Conservation (phyloP, 1,140 invertebrate species). For the Bombus breviceps region DNA sequence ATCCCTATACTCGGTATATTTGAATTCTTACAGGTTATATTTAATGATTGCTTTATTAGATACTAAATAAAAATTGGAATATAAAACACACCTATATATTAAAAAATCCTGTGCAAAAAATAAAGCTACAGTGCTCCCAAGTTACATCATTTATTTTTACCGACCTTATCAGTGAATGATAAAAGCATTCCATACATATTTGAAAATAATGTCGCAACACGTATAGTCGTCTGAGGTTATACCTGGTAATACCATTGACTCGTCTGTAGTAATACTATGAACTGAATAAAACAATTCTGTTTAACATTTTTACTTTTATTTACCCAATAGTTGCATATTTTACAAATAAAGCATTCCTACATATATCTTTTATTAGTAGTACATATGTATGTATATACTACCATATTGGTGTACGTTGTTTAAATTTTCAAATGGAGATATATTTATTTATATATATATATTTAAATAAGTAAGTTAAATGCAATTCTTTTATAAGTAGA, state of each 20-base stretch:
- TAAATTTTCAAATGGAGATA: slow-evolving; percentile 51
- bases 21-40: slow-evolving; percentile 34
- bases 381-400: slow-evolving; percentile 30
- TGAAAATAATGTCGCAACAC: not conserved
- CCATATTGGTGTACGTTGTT: slow-evolving; percentile 27
- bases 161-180: not conserved
- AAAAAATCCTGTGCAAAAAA: slow-evolving; percentile 3
- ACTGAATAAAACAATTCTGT: slow-evolving; percentile 8
- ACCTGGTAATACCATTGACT: not conserved
- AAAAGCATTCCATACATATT: not conserved
- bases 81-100: not conserved
- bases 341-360: slow-evolving; percentile 69
- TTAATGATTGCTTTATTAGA: not conserved
- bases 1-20: not conserved
- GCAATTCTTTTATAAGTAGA: slow-evolving; percentile 5
- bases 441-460: too few relatives aligned
- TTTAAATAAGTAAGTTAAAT: slow-evolving; percentile 19
- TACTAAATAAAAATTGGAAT: not conserved
- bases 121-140: not conserved
- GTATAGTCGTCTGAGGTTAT: not conserved
- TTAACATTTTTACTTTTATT: slow-evolving; percentile 70
- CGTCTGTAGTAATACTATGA: not conserved
- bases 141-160: slow-evolving; percentile 14
- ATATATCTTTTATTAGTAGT: slow-evolving; percentile 33
- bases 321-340: slow-evolving; percentile 68